These are phyloP conservation scores for Temnopleurus reevesii DNA, from an alignment of 53 echinoderm and acorn worm genomes.

Conservation along the genomic window DNA sequence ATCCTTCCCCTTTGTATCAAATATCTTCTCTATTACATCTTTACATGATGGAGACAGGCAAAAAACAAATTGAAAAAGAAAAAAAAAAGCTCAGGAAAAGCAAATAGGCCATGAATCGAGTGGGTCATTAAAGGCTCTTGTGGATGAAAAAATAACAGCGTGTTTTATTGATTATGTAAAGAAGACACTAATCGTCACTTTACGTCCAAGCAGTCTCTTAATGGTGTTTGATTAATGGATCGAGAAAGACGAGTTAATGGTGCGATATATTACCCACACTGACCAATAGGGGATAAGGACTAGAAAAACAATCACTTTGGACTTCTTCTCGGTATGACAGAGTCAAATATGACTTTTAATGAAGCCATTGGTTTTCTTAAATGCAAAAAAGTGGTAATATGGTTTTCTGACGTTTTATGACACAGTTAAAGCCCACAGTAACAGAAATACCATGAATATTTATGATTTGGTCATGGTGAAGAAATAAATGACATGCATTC, in stretches of 20 bases:
- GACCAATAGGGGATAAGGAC: not conserved
- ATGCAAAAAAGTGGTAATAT: no score
- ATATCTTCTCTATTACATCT: no score
- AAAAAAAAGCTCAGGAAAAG: not conserved
- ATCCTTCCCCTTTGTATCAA: no score
- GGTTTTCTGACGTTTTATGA: no score
- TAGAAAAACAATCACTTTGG: not conserved
- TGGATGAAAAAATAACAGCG: not conserved
- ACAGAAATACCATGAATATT: no score
- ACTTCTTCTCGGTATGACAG: not conserved
- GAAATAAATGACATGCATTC: no score
- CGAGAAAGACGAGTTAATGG: constrained; percentile 1
- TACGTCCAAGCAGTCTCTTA: constrained; percentile 10
- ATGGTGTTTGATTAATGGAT: constrained; percentile 20
- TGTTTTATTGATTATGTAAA: constrained; percentile 47
- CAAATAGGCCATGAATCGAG: not conserved
- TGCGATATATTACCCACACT: not conserved
- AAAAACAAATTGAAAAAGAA: not conserved
- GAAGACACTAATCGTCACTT: constrained; percentile 31
- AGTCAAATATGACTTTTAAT: not conserved
- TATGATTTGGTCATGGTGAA: no score
- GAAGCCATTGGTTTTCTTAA: not conserved
- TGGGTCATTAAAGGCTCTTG: not conserved
- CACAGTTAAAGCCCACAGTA: no score
- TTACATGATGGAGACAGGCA: no score